Evolutionary conservation across 2,797 vertebrate genomes (phyloP), one percentile per base, ranked within the genome.

Genomic region (Ibycter americanus): DNA sequence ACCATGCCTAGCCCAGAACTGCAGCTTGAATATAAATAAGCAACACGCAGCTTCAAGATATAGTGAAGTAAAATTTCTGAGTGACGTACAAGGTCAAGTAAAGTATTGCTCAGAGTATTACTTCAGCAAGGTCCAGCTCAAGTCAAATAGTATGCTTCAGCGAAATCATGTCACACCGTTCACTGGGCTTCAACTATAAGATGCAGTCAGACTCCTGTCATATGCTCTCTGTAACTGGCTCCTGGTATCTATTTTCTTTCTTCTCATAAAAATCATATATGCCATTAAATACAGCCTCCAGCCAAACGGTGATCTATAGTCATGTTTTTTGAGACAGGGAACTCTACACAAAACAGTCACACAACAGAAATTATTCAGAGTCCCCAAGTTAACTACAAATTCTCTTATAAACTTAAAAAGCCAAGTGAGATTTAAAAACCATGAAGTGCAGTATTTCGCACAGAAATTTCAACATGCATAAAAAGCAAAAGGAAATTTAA

Each of bases 291-390:
- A 59, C 17, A 86, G 76, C 61, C 89, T 70, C 59, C 14, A 3
- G 54, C 12, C 29, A 62, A 74, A 32, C 0, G 8, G 71, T 8
- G 25, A 78, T 36, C 49, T 40, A 26, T 67, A 49, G 29, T 6
- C 1, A 0, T 5, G 7, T 25, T 72, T 78, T 42, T 26, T 29
- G 32, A 6, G 3, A 72, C 4, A 0, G 8, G 17, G 26, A 56
- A 44, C 47, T 74, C 52, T 4, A 21, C 2, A 29, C 27, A 47
- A 26, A 59, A 42, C 25, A 34, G 36, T 15, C 79, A 44, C 9
- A 52, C 14, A 72, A 22, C 8, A 46, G 26, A 8, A 62, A 61
- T 46, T 51, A 68, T 34, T 66, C 65, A 58, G 40, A 66, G 44
- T 7, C 12, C 17, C 34, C 22, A 44, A 40, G 8, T 51, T 51